A percentile compares a stretch with the other conserved stretches of the same genome.
Conservation (phyloP, 2,888 invertebrate species). For the Pyrocoelia pectoralis region DNA sequence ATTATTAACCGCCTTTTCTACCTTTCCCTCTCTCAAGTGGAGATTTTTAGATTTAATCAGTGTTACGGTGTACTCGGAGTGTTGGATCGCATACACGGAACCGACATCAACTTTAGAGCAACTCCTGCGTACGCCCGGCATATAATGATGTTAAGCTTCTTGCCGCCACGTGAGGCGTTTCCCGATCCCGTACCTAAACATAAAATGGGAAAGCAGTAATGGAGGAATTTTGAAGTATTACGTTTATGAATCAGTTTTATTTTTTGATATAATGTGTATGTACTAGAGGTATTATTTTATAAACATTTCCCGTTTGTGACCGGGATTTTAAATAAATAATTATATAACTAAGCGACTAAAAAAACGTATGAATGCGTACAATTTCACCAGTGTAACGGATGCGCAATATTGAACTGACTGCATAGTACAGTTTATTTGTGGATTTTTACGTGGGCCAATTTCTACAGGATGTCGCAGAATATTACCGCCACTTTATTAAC, state of each 20-base stretch:
- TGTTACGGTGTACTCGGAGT: conserved; percentile 80
- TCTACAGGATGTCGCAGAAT: too few relatives aligned
- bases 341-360: background rate
- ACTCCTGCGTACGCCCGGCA: conserved; percentile 68
- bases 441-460: too few relatives aligned
- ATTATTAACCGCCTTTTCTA: background rate
- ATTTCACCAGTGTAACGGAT: background rate
- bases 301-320: conserved; percentile 28
- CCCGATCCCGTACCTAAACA: conserved; percentile 59
- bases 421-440: too few relatives aligned
- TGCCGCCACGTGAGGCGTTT: conserved; percentile 66
- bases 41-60: conserved; percentile 71
- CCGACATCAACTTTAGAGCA: conserved; percentile 73
- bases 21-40: background rate
- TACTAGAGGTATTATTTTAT: conserved; percentile 2
- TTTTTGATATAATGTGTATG: conserved; percentile 28
- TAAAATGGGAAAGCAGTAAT: conserved; percentile 29
- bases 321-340: conserved; percentile 22
- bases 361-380: conserved; percentile 2
- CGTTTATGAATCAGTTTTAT: conserved; percentile 11
- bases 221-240: conserved; percentile 12
- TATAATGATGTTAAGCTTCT: conserved; percentile 32
- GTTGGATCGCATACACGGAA: conserved; percentile 78
- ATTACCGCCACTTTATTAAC: too few relatives aligned
- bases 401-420: conserved; percentile 4